These are phyloP conservation scores for Pocillopora verrucosa DNA, from an alignment of 64 coral and sea anemone genomes.

Conservation along the genomic window DNA sequence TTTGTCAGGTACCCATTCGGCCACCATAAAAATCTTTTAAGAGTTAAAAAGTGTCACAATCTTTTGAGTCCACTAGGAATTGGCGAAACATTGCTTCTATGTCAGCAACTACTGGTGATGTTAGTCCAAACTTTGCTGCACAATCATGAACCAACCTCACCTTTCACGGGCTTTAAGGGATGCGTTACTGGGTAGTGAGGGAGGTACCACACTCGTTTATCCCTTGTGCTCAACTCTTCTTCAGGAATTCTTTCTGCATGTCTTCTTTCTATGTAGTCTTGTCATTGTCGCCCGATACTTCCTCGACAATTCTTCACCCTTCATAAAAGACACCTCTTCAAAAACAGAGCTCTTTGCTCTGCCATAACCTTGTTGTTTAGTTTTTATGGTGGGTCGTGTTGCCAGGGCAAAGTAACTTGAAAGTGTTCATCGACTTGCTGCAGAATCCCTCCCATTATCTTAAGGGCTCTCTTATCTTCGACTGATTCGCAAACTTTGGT, in stretches of 20 bases:
- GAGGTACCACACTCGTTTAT: constrained; percentile 70
- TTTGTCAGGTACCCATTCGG: no score
- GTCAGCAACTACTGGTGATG: constrained; percentile 57
- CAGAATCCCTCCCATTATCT: constrained; percentile 55
- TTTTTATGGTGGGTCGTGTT: no score
- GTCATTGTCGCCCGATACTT: no score
- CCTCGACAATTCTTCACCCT: no score
- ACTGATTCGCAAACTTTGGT: constrained; percentile 46
- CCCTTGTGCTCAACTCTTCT: no score
- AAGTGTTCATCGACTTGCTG: constrained; percentile 52
- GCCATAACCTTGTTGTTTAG: no score
- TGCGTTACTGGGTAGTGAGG: constrained; percentile 63
- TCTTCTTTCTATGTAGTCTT: no score
- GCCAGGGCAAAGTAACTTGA: no score
- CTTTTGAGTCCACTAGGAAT: constrained; percentile 34
- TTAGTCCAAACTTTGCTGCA: constrained; percentile 46
- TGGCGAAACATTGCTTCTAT: constrained; percentile 74
- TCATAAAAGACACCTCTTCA: no score
- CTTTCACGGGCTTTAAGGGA: constrained; percentile 62
- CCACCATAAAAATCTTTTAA: constrained; percentile 65
- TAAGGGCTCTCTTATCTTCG: constrained; percentile 52
- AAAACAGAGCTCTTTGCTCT: no score
- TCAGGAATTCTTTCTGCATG: no score
- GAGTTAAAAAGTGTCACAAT: constrained; percentile 28
- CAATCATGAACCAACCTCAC: constrained; percentile 63